phyloP scores from a whole-genome alignment of 2,888 invertebrate genomes.

The Marasmarcha lunaedactyla region DNA sequence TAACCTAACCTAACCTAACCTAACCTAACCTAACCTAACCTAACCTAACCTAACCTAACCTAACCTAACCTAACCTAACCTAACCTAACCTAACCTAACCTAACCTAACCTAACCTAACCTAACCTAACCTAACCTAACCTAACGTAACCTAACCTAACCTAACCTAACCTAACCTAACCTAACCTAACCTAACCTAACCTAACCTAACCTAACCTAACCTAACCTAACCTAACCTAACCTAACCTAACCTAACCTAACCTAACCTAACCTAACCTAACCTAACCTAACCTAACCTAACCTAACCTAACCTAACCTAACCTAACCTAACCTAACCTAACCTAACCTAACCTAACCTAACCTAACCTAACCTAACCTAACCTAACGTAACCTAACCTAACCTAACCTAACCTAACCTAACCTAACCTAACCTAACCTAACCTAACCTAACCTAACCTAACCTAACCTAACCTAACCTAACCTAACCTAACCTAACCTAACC shows the following conservation, averaged over 20 bases:
- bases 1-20: constrained; percentile 9
- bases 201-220: constrained; percentile 16
- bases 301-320: constrained; percentile 14
- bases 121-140: constrained; percentile 10
- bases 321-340: background rate
- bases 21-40: constrained; percentile 9
- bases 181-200: constrained; percentile 16
- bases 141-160: constrained; percentile 10
- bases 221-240: constrained; percentile 16
- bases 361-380: constrained; percentile 16
- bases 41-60: constrained; percentile 9
- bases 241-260: constrained; percentile 16
- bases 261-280: constrained; percentile 15
- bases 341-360: constrained; percentile 15
- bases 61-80: constrained; percentile 10
- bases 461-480: constrained; percentile 13
- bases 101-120: constrained; percentile 10
- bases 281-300: constrained; percentile 15
- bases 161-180: constrained; percentile 13
- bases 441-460: constrained; percentile 15
- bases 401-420: constrained; percentile 15
- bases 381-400: constrained; percentile 14
- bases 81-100: constrained; percentile 10
- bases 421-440: constrained; percentile 16
- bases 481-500: constrained; percentile 11